A percentile compares a stretch with the other conserved stretches of the same genome.
Evolutionary conservation across 2,113 vertebrate species (phyloP).

Genomic region (Proterorhinus semilunaris): DNA sequence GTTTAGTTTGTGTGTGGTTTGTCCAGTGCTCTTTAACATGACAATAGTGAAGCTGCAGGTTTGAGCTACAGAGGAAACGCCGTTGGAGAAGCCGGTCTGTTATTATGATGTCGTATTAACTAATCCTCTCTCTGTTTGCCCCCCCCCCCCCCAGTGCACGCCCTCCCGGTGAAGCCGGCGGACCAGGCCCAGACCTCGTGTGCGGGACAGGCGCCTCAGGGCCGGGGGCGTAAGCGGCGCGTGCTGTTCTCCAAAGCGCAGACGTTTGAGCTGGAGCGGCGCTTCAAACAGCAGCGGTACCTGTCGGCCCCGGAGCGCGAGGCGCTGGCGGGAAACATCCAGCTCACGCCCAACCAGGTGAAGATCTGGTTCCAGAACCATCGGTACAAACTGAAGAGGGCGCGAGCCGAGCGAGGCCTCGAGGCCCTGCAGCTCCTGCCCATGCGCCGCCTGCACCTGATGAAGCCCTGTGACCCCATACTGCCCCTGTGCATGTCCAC

Average conservation of each 20-base stretch:
- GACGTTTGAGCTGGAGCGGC: conserved; percentile 88
- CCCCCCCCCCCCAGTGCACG: neutral
- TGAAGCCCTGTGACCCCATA: conserved; percentile 83
- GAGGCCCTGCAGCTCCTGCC: conserved; percentile 85
- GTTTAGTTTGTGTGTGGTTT: too few species aligned
- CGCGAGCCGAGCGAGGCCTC: conserved; percentile 83
- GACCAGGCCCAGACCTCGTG: conserved; percentile 78
- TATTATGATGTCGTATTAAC: neutral
- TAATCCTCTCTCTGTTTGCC: neutral
- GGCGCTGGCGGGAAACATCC: conserved; percentile 88
- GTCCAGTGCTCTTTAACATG: too few species aligned
- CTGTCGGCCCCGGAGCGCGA: conserved; percentile 91
- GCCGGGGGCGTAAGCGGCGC: conserved; percentile 81
- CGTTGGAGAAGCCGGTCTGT: neutral
- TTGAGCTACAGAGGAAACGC: too few species aligned
- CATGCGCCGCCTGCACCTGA: conserved; percentile 83
- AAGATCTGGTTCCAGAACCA: conserved; percentile 99
- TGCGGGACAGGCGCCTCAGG: conserved; percentile 68
- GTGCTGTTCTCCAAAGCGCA: conserved; percentile 94
- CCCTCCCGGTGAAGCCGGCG: neutral
- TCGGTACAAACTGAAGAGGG: conserved; percentile 93
- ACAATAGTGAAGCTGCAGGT: too few species aligned
- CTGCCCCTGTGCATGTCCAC: conserved; percentile 60
- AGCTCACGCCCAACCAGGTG: conserved; percentile 91
- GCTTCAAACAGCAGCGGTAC: conserved; percentile 91